Conservation (phyloP, 2,888 invertebrate genomes). For the Oscheius myriophilus region DNA sequence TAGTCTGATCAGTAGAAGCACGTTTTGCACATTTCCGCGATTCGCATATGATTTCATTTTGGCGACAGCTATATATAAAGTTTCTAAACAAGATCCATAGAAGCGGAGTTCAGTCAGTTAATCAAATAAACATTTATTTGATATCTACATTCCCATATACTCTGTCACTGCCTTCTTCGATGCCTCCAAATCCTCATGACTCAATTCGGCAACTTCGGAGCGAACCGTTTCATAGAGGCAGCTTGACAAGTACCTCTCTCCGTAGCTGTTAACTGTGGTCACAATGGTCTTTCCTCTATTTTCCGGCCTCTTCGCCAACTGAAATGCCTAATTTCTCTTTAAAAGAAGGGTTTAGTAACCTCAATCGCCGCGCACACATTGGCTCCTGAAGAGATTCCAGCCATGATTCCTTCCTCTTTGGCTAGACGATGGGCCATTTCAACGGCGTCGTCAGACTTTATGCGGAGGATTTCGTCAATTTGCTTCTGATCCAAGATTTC, state of each 20-base stretch:
- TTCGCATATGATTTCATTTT: too few species aligned
- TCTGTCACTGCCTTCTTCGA: conserved; percentile 15
- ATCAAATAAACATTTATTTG: too few species aligned
- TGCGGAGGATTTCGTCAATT: conserved; percentile 36
- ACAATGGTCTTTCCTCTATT: conserved; percentile 58
- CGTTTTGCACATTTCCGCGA: too few species aligned
- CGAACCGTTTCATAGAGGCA: conserved; percentile 13
- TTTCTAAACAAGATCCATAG: too few species aligned
- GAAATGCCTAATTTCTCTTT: neutral
- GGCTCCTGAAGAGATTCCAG: conserved; percentile 57
- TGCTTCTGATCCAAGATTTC: conserved; percentile 36
- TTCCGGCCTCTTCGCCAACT: conserved; percentile 47
- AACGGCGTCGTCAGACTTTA: conserved; percentile 48
- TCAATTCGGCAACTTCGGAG: conserved; percentile 10
- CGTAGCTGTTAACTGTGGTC: conserved; percentile 53
- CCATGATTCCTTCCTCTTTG: conserved; percentile 51
- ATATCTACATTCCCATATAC: conserved; percentile 3
- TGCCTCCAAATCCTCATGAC: neutral
- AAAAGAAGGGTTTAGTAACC: conserved; percentile 2
- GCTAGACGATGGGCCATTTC: conserved; percentile 51
- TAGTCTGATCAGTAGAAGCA: too few species aligned
- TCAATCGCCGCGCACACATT: conserved; percentile 54
- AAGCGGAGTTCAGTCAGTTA: too few species aligned
- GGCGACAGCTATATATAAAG: too few species aligned
- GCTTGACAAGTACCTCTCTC: conserved; percentile 52